Base-by-base conservation (phyloP, 2,888 invertebrate species). In the Tetropium fuscum region DNA sequence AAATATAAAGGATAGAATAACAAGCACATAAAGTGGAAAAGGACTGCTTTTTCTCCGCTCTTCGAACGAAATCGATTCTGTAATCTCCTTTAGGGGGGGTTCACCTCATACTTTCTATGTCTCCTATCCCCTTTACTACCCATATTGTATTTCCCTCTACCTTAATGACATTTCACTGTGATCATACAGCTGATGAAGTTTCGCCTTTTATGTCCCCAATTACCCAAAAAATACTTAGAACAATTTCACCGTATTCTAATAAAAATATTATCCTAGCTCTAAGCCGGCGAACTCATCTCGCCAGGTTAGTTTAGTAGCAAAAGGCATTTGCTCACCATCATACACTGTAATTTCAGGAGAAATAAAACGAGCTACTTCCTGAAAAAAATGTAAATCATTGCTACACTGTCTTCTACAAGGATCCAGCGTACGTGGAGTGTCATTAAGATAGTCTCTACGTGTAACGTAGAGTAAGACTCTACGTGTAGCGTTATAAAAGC, bases 1-100 rank as follows among this genome's bases (percentile, higher is more conserved):
- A 75, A 78, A 75, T 77, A 78, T 79, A 78, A 78, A 75, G 77
- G 78, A 78, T 77, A 75, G 75, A 78, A 79, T 79, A 79, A 78
- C 78, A 78, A 77, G 76, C 75, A 75, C 77, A 77, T 79, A 77
- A 78, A 78, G 73, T 73, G 77, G 73, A 71, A 74, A 62, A 69
- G 66, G 62, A 65, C 67, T 66, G 59, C 59, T 67, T 64, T 68
- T 63, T 60, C 59, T 49, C 64, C 71, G 73, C 63, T 72, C 72
- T 74, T 51, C 72, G 75, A 73, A 74, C 71, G 70, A 71, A 78
- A 79, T 78, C 79, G 79, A 79, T 79, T 74, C 73, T 64, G 74
- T 78, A 77, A 78, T 79, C 78, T 77, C 72, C 74, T 75, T 74
- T 75, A 72, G 75, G 74, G 75, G 75, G 70, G 75, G 70, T 72